These are phyloP conservation scores for Eupeodes luniger DNA, from an alignment of 2,888 invertebrate species.

Conservation along the genomic window DNA sequence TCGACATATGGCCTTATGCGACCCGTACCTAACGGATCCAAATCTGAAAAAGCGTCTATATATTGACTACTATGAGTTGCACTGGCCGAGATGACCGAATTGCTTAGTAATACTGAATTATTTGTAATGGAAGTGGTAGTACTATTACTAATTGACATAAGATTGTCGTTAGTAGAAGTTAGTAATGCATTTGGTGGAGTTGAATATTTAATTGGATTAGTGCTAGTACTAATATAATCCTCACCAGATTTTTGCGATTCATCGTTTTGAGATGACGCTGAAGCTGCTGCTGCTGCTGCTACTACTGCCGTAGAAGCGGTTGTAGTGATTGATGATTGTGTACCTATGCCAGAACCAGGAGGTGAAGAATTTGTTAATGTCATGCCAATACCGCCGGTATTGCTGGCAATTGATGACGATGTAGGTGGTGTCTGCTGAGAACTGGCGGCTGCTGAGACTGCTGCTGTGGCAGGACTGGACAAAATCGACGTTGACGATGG, in stretches of 20 bases:
- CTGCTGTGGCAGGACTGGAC: slow-evolving; percentile 77
- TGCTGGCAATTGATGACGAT: slow-evolving; percentile 58
- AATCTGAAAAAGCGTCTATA: slow-evolving; percentile 95
- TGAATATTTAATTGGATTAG: slow-evolving; percentile 74
- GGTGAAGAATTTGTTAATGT: slow-evolving; percentile 62
- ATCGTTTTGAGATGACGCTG: slow-evolving; percentile 71
- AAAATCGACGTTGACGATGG: slow-evolving; percentile 71
- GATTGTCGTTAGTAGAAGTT: slow-evolving; percentile 70
- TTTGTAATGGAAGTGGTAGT: slow-evolving; percentile 68
- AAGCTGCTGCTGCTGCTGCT: slow-evolving; percentile 43
- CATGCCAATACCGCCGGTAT: slow-evolving; percentile 51
- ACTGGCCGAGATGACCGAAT: slow-evolving; percentile 80
- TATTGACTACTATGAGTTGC: slow-evolving; percentile 83
- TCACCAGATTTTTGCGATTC: slow-evolving; percentile 80
- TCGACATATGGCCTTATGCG: slow-evolving; percentile 96
- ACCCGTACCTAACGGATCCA: slow-evolving; percentile 96
- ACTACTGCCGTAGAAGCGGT: slow-evolving; percentile 14
- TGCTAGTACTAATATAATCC: slow-evolving; percentile 74
- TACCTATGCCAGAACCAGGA: slow-evolving; percentile 14
- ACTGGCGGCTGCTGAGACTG: slow-evolving; percentile 80
- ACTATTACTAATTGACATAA: slow-evolving; percentile 69
- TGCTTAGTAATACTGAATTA: slow-evolving; percentile 74
- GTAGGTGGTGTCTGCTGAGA: slow-evolving; percentile 77
- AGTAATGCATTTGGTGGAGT: slow-evolving; percentile 73
- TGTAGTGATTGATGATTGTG: slow-evolving; percentile 50